Percentiles rank a stretch among this genome's conserved stretches.
Conservation (phyloP, 64 coral and sea anemone species). For the Astreopora myriophthalma region DNA sequence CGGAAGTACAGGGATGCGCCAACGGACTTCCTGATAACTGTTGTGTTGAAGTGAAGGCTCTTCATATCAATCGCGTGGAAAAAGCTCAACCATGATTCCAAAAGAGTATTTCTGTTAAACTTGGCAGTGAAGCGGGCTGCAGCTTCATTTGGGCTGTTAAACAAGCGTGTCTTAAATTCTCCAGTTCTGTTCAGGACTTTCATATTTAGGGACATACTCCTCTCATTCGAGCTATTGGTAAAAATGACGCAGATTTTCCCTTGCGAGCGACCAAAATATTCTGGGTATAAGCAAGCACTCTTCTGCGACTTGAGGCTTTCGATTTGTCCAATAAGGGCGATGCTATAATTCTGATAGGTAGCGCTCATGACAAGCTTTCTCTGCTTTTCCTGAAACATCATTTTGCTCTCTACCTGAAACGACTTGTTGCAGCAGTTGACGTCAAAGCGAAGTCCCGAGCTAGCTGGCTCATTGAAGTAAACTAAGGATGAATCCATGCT, state of each 20-base stretch:
- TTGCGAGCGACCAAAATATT: conserved; percentile 61
- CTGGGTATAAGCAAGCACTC: conserved; percentile 55
- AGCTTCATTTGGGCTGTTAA: neutral
- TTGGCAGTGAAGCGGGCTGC: conserved; percentile 59
- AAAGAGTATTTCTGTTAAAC: conserved; percentile 58
- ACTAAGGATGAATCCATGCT: conserved; percentile 58
- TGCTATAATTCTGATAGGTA: conserved; percentile 77
- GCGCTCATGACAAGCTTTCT: conserved; percentile 61
- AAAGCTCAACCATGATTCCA: conserved; percentile 80
- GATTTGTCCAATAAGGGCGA: conserved; percentile 67
- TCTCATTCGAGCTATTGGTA: conserved; percentile 65
- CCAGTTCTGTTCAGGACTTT: conserved; percentile 66
- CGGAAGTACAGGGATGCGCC: conserved; percentile 65
- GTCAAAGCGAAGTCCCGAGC: conserved; percentile 65
- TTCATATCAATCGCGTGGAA: conserved; percentile 36
- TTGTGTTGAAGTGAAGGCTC: conserved; percentile 63
- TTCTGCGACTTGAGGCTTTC: conserved; percentile 39
- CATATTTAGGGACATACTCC: conserved; percentile 72
- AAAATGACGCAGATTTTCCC: conserved; percentile 70
- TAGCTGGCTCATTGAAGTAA: conserved; percentile 53
- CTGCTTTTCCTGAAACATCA: conserved; percentile 40
- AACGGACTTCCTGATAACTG: conserved; percentile 60
- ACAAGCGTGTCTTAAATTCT: conserved; percentile 69
- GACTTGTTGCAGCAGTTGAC: conserved; percentile 76
- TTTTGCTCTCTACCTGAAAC: conserved; percentile 45